Evolutionary conservation across 2,113 vertebrate species (phyloP), one percentile per base, ranked within the genome.

Genomic region (Tauraco erythrolophus): DNA sequence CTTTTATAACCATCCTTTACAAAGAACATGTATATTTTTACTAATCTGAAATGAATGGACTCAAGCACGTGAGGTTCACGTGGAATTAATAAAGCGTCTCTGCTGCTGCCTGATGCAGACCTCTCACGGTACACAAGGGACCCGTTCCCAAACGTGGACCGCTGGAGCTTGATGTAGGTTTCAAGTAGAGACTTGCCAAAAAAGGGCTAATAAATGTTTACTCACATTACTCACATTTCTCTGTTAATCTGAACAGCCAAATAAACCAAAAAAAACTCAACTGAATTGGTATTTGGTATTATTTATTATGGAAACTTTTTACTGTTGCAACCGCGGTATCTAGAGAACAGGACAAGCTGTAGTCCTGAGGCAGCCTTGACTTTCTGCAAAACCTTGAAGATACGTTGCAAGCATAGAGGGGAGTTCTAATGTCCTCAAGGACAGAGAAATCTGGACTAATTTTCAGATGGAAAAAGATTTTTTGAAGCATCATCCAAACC

Each of bases 121-220:
- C 28, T n/a, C 64, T 39, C 37, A 2, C 2, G 6, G 27, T 3
- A 4, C 39, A 8, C 27, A 5, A 21, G 71, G 69, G 54, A 51
- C 75, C 14, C 6, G n/a, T 56, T 22, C 30, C 22, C 53, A 14
- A 2, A 27, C 15, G 2, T 33, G n/a, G 35, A 46, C 43, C 1
- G 0, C 4, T 33, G 4, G 30, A 51, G 60, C 41, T 30, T 39
- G 9, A n/a, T 7, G 21, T 14, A n/a, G n/a, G 19, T 45, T 77
- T 41, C 62, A 61, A 8, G 22, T 0, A 77, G 35, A 23, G 19
- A 21, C 19, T 35, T 35, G 50, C 35, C 33, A 70, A 37, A 16
- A 16, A 71, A 43, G 28, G 9, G n/a, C 31, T 28, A 5, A 8
- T 6, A 33, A 65, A n/a, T 0, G 0, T 43, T 45, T 54, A 14